A percentile compares a stretch with the other conserved stretches of the same genome.
Evolutionary conservation across 2,888 invertebrate species (phyloP).

Genomic region (Drosophila subsilvestris): DNA sequence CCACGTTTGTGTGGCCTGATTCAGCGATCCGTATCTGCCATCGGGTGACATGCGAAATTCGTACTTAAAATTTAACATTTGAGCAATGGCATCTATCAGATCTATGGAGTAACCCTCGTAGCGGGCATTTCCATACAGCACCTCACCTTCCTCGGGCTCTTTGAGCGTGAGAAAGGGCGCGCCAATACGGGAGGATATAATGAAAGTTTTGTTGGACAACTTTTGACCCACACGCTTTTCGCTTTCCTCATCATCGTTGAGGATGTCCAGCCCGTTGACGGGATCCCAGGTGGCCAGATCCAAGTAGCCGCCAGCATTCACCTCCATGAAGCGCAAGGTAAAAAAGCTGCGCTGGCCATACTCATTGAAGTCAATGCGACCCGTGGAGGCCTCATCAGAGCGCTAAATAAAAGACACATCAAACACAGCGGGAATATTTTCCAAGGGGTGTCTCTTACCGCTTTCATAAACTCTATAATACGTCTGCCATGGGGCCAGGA

Average conservation of each 20-base stretch:
- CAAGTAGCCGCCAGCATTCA: constrained; percentile 86
- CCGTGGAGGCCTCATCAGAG: constrained; percentile 81
- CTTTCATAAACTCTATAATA: constrained; percentile 88
- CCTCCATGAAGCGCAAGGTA: constrained; percentile 88
- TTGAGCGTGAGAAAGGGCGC: constrained; percentile 88
- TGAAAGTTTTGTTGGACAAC: constrained; percentile 88
- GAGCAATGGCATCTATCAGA: constrained; percentile 92
- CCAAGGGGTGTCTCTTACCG: constrained; percentile 83
- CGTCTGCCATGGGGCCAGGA: constrained; percentile 87
- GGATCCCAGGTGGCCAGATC: constrained; percentile 85
- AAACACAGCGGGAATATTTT: neutral
- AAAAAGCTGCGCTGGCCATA: constrained; percentile 89
- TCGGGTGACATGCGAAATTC: constrained; percentile 90
- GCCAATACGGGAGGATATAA: constrained; percentile 89
- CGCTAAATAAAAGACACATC: constrained; percentile 62
- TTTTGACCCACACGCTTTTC: constrained; percentile 84
- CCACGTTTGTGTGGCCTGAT: constrained; percentile 90
- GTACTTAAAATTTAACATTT: constrained; percentile 88
- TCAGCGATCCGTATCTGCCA: constrained; percentile 88
- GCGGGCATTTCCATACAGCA: constrained; percentile 89
- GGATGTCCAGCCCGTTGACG: constrained; percentile 82
- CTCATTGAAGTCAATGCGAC: constrained; percentile 83
- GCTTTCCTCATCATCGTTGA: constrained; percentile 87
- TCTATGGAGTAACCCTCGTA: constrained; percentile 97
- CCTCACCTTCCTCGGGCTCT: constrained; percentile 86